phyloP scores from a whole-genome alignment of 1,140 invertebrate species.

The Leptinotarsa lineolata region DNA sequence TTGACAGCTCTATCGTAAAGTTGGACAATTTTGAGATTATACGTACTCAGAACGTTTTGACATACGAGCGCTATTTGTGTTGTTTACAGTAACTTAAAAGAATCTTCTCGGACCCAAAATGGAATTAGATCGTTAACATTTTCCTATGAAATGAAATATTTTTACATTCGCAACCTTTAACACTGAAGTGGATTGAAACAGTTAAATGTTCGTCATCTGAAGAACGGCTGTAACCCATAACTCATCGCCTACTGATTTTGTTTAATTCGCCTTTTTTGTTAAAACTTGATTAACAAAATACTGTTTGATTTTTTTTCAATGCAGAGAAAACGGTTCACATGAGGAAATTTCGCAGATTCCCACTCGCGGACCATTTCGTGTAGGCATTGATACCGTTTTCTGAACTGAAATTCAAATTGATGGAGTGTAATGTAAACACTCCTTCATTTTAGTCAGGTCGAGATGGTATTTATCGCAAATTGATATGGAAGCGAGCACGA shows the following conservation, averaged over 20 bases:
- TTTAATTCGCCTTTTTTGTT: no score
- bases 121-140: no score
- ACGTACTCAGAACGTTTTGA: no score
- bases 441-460: neutral
- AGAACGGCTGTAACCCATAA: neutral
- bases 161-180: no score
- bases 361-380: neutral
- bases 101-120: no score
- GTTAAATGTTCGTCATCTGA: neutral
- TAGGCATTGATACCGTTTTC: neutral
- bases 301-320: neutral
- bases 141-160: no score
- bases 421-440: neutral
- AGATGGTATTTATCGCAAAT: neutral
- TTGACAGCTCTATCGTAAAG: no score
- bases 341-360: neutral
- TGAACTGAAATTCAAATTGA: neutral
- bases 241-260: no score
- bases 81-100: no score
- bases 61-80: no score
- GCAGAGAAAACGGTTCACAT: neutral
- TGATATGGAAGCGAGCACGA: neutral
- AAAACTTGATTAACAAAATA: neutral
- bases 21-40: no score
- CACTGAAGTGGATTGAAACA: neutral